phyloP scores from a whole-genome alignment of 2,888 invertebrate species.

The Baccha elongata region DNA sequence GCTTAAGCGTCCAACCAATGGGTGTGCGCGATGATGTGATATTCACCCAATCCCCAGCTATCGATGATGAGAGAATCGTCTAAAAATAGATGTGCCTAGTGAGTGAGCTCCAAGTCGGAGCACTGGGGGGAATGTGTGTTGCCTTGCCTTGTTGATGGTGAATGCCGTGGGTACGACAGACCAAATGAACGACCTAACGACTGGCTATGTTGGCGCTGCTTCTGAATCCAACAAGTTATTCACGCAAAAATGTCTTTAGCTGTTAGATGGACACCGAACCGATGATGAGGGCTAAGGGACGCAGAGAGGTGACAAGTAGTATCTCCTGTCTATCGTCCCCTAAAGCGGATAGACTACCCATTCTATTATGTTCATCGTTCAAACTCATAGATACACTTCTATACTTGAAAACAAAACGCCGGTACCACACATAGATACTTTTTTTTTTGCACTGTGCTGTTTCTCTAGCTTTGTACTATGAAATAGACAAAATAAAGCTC shows the following conservation, averaged over 20 bases:
- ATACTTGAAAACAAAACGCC: slow-evolving; percentile 48
- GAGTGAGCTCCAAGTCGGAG: slow-evolving; percentile 14
- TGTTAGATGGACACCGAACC: slow-evolving; percentile 54
- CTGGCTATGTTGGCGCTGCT: slow-evolving; percentile 31
- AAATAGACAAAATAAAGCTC: slow-evolving; percentile 57
- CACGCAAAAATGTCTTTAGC: slow-evolving; percentile 62
- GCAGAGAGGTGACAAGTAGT: slow-evolving; percentile 12
- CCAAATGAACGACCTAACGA: background rate
- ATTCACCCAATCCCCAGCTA: slow-evolving; percentile 56
- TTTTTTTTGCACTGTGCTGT: slow-evolving; percentile 6
- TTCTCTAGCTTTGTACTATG: slow-evolving; percentile 2
- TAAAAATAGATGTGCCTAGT: slow-evolving; percentile 66
- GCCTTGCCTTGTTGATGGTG: slow-evolving; percentile 19
- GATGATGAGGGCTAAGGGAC: background rate
- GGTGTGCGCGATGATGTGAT: slow-evolving; percentile 51
- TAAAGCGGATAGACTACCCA: slow-evolving; percentile 20
- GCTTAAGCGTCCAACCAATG: slow-evolving; percentile 63
- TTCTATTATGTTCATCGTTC: slow-evolving; percentile 3
- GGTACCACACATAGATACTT: slow-evolving; percentile 50
- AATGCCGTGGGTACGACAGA: slow-evolving; percentile 42
- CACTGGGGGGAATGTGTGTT: slow-evolving; percentile 34
- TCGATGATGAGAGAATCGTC: slow-evolving; percentile 67
- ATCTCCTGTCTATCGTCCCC: slow-evolving; percentile 30
- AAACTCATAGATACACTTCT: slow-evolving; percentile 10
- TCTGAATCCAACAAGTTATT: slow-evolving; percentile 69